Evolutionary conservation across 2,113 vertebrate genomes (phyloP).

Genomic region (Malurus alboscapulatus): DNA sequence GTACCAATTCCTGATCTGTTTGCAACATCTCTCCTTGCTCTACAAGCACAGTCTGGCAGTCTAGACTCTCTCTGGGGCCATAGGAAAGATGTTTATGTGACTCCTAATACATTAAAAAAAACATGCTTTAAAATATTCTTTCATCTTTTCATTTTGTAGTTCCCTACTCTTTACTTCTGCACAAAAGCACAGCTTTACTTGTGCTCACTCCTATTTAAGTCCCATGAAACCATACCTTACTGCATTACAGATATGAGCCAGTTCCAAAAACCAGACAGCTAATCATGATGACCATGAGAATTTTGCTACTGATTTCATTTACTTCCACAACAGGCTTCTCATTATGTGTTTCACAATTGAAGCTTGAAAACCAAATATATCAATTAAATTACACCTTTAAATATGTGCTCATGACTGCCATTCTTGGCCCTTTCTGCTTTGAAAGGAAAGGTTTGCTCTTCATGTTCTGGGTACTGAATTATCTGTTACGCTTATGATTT

Average conservation of each 20-base stretch:
- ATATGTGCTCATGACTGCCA: background rate
- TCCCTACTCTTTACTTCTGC: background rate
- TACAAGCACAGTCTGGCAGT: background rate
- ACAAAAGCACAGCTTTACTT: background rate
- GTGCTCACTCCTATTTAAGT: background rate
- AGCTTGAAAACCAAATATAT: background rate
- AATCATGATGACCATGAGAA: background rate
- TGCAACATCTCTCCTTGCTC: background rate
- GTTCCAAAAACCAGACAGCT: background rate
- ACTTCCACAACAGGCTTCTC: background rate
- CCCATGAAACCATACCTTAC: background rate
- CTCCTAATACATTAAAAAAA: background rate
- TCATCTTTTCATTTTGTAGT: background rate
- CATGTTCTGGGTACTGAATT: background rate
- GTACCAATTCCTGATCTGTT: background rate
- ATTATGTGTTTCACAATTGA: background rate
- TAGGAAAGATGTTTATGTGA: background rate
- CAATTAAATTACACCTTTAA: background rate
- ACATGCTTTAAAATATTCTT: background rate
- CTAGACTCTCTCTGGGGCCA: background rate
- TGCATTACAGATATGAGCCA: background rate
- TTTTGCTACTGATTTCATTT: background rate
- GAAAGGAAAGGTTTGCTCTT: background rate
- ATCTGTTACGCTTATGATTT: background rate
- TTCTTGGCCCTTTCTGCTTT: background rate